A percentile compares a stretch with the other conserved stretches of the same genome.
Evolutionary conservation across 2,888 invertebrate genomes (phyloP).

Genomic region (Odontocolon sp.): DNA sequence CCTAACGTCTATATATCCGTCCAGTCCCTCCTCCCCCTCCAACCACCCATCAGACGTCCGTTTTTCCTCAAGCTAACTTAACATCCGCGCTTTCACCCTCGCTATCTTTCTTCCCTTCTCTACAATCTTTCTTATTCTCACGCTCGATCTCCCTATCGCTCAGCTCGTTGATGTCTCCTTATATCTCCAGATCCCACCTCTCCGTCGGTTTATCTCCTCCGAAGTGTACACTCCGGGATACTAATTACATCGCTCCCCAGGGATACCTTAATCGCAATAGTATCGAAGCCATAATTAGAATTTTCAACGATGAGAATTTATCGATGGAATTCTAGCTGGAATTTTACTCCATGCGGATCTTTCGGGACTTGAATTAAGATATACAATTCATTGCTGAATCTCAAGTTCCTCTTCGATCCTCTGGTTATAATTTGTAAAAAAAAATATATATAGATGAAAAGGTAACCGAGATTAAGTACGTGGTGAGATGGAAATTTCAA

Average conservation of each 20-base stretch:
- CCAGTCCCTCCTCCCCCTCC: slow-evolving; percentile 47
- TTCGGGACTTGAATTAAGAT: not conserved
- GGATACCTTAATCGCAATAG: slow-evolving; percentile 28
- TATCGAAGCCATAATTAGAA: slow-evolving; percentile 35
- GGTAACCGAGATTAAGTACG: no score
- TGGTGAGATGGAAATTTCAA: no score
- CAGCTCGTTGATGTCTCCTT: not conserved
- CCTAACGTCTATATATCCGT: slow-evolving; percentile 73
- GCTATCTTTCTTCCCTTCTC: not conserved
- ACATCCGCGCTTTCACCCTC: slow-evolving; percentile 1
- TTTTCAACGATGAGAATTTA: slow-evolving; percentile 31
- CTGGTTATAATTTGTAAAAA: no score
- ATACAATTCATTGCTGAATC: not conserved
- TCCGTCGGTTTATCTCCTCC: not conserved
- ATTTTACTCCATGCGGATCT: not conserved
- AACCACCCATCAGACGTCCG: slow-evolving; percentile 40
- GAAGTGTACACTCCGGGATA: not conserved
- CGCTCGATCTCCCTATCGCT: not conserved
- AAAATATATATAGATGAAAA: no score
- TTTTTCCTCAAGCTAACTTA: slow-evolving; percentile 28
- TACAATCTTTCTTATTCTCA: not conserved
- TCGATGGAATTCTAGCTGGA: slow-evolving; percentile 14
- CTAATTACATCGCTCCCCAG: slow-evolving; percentile 28
- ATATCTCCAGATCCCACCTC: not conserved
- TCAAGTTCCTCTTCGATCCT: not conserved